These are phyloP conservation scores for Trichonephila clavata DNA, from an alignment of 1,140 invertebrate species.

Conservation along the genomic window DNA sequence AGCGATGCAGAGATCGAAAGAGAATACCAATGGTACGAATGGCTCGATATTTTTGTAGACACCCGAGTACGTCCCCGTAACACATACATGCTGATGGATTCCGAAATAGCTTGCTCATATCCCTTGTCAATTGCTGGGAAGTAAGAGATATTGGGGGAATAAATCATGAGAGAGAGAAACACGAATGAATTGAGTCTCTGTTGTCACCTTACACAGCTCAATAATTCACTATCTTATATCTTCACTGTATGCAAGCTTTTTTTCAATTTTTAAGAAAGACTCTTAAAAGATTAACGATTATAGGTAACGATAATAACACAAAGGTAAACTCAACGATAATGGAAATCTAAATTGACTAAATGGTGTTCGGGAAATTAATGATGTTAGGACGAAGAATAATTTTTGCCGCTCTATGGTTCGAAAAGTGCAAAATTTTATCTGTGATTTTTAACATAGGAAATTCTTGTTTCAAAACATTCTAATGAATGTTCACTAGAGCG, in stretches of 20 bases:
- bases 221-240: neutral
- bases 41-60: constrained; percentile 25
- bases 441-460: no score
- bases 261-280: no score
- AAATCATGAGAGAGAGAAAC: neutral
- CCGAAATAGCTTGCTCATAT: constrained; percentile 14
- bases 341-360: no score
- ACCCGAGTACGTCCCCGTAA: neutral
- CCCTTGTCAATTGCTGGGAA: constrained; percentile 4
- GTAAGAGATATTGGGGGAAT: neutral
- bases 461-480: no score
- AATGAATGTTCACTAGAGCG: no score
- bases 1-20: neutral
- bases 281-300: no score
- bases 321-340: no score
- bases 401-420: no score
- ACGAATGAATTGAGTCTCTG: neutral
- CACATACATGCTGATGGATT: neutral
- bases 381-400: no score
- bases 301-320: no score
- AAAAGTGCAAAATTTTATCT: no score
- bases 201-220: neutral
- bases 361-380: no score
- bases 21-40: constrained; percentile 13
- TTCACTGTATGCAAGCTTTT: neutral